phyloP scores from a whole-genome alignment of 2,888 invertebrate genomes.

The Hofmannophila pseudospretella region DNA sequence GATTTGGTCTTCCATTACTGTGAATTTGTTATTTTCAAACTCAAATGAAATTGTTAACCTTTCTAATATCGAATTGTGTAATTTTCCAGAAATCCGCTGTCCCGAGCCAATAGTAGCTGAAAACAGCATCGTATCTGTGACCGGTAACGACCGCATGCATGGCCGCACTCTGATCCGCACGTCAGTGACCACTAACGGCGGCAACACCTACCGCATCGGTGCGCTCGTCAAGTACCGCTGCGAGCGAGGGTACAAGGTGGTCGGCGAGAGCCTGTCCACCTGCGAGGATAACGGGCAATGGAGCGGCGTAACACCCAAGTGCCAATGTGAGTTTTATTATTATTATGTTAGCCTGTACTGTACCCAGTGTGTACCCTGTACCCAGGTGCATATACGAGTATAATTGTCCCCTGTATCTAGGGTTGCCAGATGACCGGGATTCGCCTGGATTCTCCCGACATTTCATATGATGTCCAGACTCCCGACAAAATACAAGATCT shows the following conservation, averaged over 20 bases:
- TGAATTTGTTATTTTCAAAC: no score
- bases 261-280: slow-evolving; percentile 90
- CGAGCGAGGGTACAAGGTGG: slow-evolving; percentile 91
- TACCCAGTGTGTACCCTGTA: no score
- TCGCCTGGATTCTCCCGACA: no score
- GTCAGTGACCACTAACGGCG: slow-evolving; percentile 80
- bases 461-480: no score
- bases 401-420: no score
- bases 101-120: slow-evolving; percentile 89
- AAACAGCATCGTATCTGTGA: slow-evolving; percentile 91
- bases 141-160: slow-evolving; percentile 93
- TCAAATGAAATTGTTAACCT: no score
- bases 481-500: no score
- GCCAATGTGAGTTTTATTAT: slow-evolving; percentile 85
- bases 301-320: slow-evolving; percentile 90
- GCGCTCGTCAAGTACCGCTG: slow-evolving; percentile 93
- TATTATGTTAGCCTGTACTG: no score
- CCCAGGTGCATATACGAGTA: no score
- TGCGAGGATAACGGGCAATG: slow-evolving; percentile 92
- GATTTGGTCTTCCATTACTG: no score
- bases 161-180: slow-evolving; percentile 88
- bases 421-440: no score
- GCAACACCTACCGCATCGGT: slow-evolving; percentile 90
- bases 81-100: slow-evolving; percentile 90
- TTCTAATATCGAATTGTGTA: no score